Evolutionary conservation across 2,888 invertebrate genomes (phyloP).

Genomic region (Macrostomum cliftonense): DNA sequence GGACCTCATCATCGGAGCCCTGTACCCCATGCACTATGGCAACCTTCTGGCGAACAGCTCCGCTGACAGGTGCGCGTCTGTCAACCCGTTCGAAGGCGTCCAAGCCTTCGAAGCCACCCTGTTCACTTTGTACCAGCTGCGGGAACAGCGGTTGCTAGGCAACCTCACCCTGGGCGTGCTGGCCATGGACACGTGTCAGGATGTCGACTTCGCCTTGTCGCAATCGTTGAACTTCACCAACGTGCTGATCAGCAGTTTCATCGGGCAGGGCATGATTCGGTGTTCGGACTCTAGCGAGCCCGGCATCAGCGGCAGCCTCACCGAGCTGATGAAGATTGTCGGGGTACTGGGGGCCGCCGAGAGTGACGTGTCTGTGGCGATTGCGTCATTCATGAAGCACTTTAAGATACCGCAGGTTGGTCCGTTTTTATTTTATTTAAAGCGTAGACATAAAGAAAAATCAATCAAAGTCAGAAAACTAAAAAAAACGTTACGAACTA

Average conservation of each 20-base stretch:
- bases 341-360: slow-evolving; percentile 8
- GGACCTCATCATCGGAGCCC: no score
- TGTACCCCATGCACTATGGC: no score
- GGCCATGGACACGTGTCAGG: slow-evolving; percentile 8
- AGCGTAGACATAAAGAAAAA: no score
- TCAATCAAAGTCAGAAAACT: no score
- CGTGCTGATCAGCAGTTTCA: not conserved
- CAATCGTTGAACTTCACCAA: slow-evolving; percentile 2
- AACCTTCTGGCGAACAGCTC: no score
- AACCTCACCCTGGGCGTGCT: not conserved
- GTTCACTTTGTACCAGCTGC: not conserved
- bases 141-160: not conserved
- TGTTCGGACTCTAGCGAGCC: slow-evolving; percentile 4
- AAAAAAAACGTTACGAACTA: no score
- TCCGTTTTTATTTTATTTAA: no score
- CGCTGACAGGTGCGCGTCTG: not conserved
- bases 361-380: slow-evolving; percentile 6
- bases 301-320: not conserved
- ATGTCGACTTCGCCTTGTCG: slow-evolving; percentile 1
- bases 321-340: slow-evolving; percentile 1
- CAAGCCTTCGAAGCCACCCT: slow-evolving; percentile 4
- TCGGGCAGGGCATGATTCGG: not conserved
- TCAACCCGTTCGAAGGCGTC: slow-evolving; percentile 5
- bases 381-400: slow-evolving; percentile 5
- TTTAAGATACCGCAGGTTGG: slow-evolving; percentile 7